These are phyloP conservation scores for Chionis minor DNA, from an alignment of 2,113 vertebrate species.

Conservation along the genomic window DNA sequence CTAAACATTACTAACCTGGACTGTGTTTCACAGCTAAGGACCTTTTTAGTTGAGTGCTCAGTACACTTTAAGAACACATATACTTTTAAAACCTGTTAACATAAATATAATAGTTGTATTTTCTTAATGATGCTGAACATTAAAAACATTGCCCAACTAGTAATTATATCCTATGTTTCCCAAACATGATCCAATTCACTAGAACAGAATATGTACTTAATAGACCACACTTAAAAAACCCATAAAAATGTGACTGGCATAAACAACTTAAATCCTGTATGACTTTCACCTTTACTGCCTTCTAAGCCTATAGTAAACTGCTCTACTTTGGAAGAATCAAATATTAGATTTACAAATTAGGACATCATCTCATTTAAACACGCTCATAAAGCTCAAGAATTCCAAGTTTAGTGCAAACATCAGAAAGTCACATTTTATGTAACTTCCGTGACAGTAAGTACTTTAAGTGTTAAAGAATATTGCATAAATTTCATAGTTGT, in stretches of 20 bases:
- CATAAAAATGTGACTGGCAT: not conserved
- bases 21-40: not conserved
- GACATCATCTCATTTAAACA: not conserved
- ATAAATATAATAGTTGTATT: not conserved
- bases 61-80: not conserved
- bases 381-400: not conserved
- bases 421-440: not conserved
- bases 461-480: not conserved
- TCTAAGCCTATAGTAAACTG: not conserved
- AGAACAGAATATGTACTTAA: not conserved
- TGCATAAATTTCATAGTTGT: not conserved
- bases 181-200: not conserved
- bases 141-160: not conserved
- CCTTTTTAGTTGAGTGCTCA: not conserved
- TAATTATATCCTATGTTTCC: not conserved
- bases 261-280: not conserved
- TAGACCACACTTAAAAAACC: not conserved
- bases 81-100: not conserved
- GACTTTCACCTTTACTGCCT: not conserved
- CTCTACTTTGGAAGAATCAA: not conserved
- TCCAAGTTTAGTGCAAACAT: not conserved
- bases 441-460: not conserved
- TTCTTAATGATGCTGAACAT: not conserved
- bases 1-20: not conserved
- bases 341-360: not conserved